phyloP scores from a whole-genome alignment of 2,797 vertebrate genomes.

The Clarias fuscus region DNA sequence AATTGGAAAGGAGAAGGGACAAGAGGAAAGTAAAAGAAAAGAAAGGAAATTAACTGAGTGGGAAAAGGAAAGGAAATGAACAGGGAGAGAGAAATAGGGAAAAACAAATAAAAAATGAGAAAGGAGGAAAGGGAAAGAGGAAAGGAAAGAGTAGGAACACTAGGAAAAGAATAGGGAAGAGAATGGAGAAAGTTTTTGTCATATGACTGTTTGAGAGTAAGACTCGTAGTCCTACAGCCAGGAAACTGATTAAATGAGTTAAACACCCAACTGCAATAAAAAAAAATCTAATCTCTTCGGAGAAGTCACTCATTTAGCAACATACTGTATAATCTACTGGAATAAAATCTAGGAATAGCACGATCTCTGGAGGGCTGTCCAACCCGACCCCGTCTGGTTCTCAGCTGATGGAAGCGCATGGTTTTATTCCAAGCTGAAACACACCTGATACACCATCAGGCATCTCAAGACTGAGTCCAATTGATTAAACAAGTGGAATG shows the following conservation, averaged over 20 bases:
- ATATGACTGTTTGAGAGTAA: not conserved
- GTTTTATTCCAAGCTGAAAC: constrained; percentile 1
- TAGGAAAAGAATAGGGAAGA: not conserved
- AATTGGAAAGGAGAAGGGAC: not conserved
- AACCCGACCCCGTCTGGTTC: not conserved
- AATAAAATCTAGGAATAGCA: not conserved
- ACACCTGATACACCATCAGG: constrained; percentile 39
- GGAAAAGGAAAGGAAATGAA: not conserved
- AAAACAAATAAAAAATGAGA: not conserved
- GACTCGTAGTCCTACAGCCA: not conserved
- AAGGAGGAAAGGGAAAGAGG: not conserved
- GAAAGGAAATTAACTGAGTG: not conserved
- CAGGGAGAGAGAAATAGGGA: not conserved
- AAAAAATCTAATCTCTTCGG: not conserved
- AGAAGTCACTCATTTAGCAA: not conserved
- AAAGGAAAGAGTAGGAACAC: not conserved
- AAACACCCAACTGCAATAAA: not conserved
- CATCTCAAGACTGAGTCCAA: constrained; percentile 32
- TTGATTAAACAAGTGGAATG: constrained; percentile 1
- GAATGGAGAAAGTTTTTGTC: not conserved
- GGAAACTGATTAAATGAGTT: not conserved
- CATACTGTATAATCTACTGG: not conserved
- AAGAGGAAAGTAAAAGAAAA: not conserved
- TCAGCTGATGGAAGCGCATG: not conserved
- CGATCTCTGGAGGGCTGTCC: not conserved